Base-by-base conservation (phyloP, 2,113 vertebrate genomes). In the Brachyhypopomus gauderio region DNA sequence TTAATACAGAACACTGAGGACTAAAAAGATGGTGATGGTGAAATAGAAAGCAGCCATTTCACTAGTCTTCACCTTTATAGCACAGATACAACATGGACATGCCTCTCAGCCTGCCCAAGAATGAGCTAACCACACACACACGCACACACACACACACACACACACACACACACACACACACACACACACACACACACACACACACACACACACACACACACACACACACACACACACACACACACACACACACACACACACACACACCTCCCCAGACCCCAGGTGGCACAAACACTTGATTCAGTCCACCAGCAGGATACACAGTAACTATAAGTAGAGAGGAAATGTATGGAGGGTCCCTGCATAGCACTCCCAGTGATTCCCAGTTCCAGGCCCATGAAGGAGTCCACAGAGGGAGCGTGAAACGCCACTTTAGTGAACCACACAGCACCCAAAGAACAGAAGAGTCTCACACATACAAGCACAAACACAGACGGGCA, bases 351-450 rank as follows among this genome's bases (percentile, higher is more conserved):
- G 2, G 79, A 38, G 25, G 34, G 78, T 9, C 75, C 6, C 75
- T 63, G 80, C 86, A 87, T 76, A 0, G 88, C 88, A 86, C 85
- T 89, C 85, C 5, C 6, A 85, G 83, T 66, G 78, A 55, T 77
- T 82, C 67, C 25, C 73, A 8, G 81, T 85, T 89, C 83, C 87
- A 85, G 76, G 0, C 0, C 3, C 14, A 63, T 90, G 82, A 91
- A 90, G 84, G 88, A 75, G 69, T 45, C 52, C 84, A 87, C 87
- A 87, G 84, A 78, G 12, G 45, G 58, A 76, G 56, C 19, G 17
- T 56, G 34, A 30, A 56, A 58, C 22, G 27, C 60, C 20, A 19
- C 36, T 45, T 45, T 45, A 55, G 34, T 63, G 25, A 75, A 67
- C 48, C 78, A 63, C 30, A 17, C 12, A 5, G 27, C 56, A 0